These are phyloP conservation scores for Pollachius pollachius DNA, from an alignment of 2,113 vertebrate genomes.

Conservation along the genomic window DNA sequence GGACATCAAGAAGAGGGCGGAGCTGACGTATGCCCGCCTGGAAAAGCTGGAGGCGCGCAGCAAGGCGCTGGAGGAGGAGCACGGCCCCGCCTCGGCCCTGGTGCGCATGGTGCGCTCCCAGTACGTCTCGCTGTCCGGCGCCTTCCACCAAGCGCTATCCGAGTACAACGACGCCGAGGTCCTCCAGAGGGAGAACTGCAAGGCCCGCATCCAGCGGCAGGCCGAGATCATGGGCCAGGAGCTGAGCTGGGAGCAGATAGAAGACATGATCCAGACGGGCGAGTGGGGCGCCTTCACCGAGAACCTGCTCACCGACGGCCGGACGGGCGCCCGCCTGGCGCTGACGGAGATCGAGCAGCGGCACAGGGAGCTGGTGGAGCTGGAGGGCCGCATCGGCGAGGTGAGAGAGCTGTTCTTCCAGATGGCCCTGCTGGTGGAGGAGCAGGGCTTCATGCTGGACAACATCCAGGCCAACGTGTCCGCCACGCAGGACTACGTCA, in stretches of 20 bases:
- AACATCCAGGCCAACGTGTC: constrained; percentile 85
- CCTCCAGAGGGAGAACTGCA: constrained; percentile 91
- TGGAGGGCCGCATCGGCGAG: constrained; percentile 89
- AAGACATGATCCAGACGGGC: constrained; percentile 94
- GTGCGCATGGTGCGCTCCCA: constrained; percentile 84
- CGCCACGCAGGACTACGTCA: constrained; percentile 81
- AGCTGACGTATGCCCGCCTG: constrained; percentile 83
- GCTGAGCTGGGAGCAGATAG: constrained; percentile 86
- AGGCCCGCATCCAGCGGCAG: constrained; percentile 92
- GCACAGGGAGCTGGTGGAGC: constrained; percentile 87
- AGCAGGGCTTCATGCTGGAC: constrained; percentile 85
- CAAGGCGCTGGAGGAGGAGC: constrained; percentile 73
- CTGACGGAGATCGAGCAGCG: constrained; percentile 91
- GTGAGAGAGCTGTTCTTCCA: constrained; percentile 93
- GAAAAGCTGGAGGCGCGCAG: constrained; percentile 74
- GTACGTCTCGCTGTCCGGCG: constrained; percentile 75
- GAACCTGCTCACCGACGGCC: constrained; percentile 84
- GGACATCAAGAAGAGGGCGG: constrained; percentile 85
- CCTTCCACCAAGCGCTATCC: constrained; percentile 85
- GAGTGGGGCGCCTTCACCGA: constrained; percentile 94
- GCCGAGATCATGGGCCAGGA: constrained; percentile 96
- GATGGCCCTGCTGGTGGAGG: constrained; percentile 88
- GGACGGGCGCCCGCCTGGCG: constrained; percentile 77
- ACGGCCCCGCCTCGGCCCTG: constrained; percentile 75
- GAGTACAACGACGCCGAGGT: constrained; percentile 90